Percentiles rank a stretch among this genome's conserved stretches.
Conservation (phyloP, 2,797 vertebrate genomes). For the Carduelis carduelis region DNA sequence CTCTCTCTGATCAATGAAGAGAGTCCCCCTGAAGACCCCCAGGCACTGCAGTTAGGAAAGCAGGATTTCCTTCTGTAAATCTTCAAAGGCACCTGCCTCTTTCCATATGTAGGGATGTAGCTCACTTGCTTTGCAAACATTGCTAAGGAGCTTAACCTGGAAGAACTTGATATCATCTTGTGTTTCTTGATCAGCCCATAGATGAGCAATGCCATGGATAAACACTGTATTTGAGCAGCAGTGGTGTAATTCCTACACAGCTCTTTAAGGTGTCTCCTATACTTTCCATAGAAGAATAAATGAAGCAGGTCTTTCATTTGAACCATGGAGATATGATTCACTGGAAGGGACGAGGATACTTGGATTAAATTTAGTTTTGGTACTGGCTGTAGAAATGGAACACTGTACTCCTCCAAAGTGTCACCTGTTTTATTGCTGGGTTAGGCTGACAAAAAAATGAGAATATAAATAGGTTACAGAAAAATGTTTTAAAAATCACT, state of each 20-base stretch:
- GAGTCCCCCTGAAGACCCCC: neutral
- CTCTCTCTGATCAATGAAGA: neutral
- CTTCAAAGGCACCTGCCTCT: neutral
- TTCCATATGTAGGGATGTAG: neutral
- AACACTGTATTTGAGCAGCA: neutral
- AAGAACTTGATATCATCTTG: neutral
- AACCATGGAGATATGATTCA: neutral
- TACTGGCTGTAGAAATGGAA: neutral
- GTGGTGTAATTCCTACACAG: neutral
- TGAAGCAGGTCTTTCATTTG: neutral
- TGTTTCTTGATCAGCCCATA: neutral
- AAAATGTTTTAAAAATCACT: neutral
- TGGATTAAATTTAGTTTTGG: neutral
- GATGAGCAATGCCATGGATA: neutral
- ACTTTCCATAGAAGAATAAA: neutral
- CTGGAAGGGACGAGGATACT: neutral
- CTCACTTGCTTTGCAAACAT: neutral
- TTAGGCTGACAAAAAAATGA: neutral
- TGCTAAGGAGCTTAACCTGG: neutral
- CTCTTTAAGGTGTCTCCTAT: neutral
- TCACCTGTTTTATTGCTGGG: neutral
- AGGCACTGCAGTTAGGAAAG: neutral
- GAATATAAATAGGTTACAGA: neutral
- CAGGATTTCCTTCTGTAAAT: neutral
- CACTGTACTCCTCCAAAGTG: neutral